These are phyloP conservation scores for Panurus biarmicus DNA, from an alignment of 2,113 vertebrate genomes.

Conservation along the genomic window DNA sequence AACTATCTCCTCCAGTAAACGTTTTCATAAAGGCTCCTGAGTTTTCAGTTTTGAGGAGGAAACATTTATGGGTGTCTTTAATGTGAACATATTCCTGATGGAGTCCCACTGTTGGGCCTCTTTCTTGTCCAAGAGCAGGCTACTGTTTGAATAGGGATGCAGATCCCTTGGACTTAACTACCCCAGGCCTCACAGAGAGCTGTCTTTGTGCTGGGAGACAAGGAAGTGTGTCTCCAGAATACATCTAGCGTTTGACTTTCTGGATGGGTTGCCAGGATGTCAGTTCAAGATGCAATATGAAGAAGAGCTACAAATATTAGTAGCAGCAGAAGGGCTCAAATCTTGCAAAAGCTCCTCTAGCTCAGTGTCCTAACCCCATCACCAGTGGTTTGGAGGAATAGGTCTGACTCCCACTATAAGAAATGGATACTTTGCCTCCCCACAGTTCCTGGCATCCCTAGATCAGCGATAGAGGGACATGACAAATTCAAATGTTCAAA, in stretches of 20 bases:
- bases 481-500: not conserved
- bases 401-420: not conserved
- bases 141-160: not conserved
- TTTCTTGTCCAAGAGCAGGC: not conserved
- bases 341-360: not conserved
- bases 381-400: not conserved
- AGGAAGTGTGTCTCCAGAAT: not conserved
- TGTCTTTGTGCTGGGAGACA: not conserved
- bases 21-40: not conserved
- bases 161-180: not conserved
- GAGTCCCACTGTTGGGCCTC: not conserved
- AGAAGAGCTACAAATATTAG: not conserved
- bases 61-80: not conserved
- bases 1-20: not conserved
- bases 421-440: not conserved
- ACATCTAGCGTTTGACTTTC: not conserved
- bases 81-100: not conserved
- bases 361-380: not conserved
- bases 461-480: not conserved
- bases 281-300: not conserved
- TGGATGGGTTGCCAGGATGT: not conserved
- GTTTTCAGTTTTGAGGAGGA: not conserved
- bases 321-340: not conserved
- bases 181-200: not conserved
- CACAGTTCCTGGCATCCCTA: not conserved